Evolutionary conservation across 2,888 invertebrate species (phyloP), one percentile per base, ranked within the genome.

Genomic region (Coremacera marginata): DNA sequence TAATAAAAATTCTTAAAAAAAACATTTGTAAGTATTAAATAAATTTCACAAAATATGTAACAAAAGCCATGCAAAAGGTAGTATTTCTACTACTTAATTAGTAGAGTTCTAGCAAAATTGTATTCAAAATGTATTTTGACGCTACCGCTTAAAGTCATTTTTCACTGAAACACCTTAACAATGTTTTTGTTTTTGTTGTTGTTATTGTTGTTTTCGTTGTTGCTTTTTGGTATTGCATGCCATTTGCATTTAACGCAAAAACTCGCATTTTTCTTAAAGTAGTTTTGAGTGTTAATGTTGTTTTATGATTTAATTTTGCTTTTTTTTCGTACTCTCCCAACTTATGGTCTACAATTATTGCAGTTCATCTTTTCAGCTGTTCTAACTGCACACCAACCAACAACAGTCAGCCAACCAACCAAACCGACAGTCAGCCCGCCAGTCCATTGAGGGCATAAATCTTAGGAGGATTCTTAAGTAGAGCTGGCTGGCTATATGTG

Each of bases 321-420:
- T 62, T 62, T 25, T 14, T 25, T 31, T 27, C 31, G 60, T 62
- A 62, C 60, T 31, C 60, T 62, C 31, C 60, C 60, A 62, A 62
- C 63, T 31, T 63, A 19, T n/a, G 25, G 71, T 71, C 71, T 57
- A n/a, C 57, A 71, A 71, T 71, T 71, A 70, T 70, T 55, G 31
- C 70, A 57, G 57, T 55, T 55, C 55, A 70, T 55, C 70, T 57
- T 19, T 55, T 67, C 55, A 34, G 31, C 31, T 73, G 51, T 19
- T 63, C 52, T 34, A 22, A 25, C 25, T 51, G 14, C 5, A 52
- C 52, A 44, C 8, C 62, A 19, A 31, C 3, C 62, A 31, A 49
- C 34, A 63, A 25, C 65, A 70, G 31, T 55, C 74, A 37, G 55
- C 51, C 22, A 57, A 25, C 27, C 49, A 74, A n/a, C 37, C 68